Evolutionary conservation across 2,888 invertebrate genomes (phyloP).

Genomic region (Limnephilus auricula): DNA sequence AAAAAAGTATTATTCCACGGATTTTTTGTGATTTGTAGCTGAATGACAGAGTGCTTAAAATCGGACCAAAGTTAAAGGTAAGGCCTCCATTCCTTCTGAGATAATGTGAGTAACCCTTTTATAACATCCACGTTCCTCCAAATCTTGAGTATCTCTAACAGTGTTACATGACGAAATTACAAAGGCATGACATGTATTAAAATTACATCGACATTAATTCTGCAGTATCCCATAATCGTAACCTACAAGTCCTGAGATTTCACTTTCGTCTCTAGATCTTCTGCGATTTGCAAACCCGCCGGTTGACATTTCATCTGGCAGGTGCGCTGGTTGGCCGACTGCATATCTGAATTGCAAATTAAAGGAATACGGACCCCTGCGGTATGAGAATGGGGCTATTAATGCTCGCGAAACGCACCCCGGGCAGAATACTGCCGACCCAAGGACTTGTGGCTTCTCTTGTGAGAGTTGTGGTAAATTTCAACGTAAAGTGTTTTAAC

Average conservation of each 20-base stretch:
- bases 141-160: no score
- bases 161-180: no score
- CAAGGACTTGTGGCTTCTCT: neutral
- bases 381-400: constrained; percentile 1
- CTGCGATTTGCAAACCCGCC: neutral
- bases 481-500: neutral
- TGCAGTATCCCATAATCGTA: neutral
- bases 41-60: no score
- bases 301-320: constrained; percentile 23
- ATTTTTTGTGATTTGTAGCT: no score
- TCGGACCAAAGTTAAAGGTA: no score
- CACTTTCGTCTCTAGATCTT: neutral
- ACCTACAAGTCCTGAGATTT: neutral
- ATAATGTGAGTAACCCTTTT: no score
- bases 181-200: neutral
- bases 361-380: neutral
- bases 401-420: constrained; percentile 1
- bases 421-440: neutral
- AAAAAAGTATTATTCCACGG: no score
- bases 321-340: neutral
- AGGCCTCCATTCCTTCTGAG: no score
- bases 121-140: no score
- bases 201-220: neutral
- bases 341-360: constrained; percentile 2
- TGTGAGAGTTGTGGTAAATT: neutral